phyloP scores from a whole-genome alignment of 2,113 vertebrate species.

The Podarcis muralis region DNA sequence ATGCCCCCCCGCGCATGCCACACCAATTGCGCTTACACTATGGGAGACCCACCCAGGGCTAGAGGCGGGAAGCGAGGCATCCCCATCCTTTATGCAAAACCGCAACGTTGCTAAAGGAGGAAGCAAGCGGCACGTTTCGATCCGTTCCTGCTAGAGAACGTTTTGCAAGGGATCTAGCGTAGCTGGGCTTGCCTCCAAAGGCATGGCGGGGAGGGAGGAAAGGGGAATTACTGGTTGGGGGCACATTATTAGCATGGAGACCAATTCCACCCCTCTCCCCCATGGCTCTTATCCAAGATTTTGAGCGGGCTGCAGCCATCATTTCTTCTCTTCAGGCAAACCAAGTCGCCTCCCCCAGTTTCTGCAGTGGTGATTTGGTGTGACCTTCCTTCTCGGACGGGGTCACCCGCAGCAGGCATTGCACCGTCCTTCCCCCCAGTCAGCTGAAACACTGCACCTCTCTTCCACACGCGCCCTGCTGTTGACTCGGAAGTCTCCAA shows the following conservation, averaged over 20 bases:
- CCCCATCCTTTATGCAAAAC: not conserved
- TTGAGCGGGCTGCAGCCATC: not conserved
- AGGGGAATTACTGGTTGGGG: not conserved
- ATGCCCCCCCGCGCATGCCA: not conserved
- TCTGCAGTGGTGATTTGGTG: not conserved
- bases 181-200: not conserved
- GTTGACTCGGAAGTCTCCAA: not conserved
- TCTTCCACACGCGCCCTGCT: not conserved
- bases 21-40: not conserved
- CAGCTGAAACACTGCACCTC: not conserved
- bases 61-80: not conserved
- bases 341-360: not conserved
- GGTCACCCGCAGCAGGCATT: not conserved
- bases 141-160: not conserved
- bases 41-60: not conserved
- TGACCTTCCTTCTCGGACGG: not conserved
- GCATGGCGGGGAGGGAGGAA: not conserved
- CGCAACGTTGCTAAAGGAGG: not conserved
- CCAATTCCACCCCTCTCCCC: not conserved
- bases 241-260: not conserved
- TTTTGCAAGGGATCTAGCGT: not conserved
- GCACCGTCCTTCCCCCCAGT: not conserved
- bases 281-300: not conserved
- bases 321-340: not conserved
- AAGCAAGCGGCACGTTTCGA: not conserved